Evolutionary conservation across 2,888 invertebrate species (phyloP).

Genomic region (Drosophila falleni): DNA sequence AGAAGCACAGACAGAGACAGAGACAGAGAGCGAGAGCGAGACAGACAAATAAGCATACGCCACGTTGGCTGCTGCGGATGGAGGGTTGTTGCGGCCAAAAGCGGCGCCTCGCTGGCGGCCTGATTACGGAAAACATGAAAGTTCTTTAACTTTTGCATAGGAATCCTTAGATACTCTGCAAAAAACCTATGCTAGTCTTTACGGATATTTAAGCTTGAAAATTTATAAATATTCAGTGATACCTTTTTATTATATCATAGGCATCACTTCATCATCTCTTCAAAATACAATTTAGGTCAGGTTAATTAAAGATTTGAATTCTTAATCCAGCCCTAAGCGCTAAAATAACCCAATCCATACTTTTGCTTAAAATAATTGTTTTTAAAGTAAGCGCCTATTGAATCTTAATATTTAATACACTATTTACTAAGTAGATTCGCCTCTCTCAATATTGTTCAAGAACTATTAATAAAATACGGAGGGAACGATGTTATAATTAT

Average conservation of each 20-base stretch:
- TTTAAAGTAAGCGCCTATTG: no score
- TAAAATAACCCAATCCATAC: no score
- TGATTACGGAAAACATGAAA: slow-evolving; percentile 46
- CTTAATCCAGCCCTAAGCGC: no score
- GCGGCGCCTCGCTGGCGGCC: slow-evolving; percentile 60
- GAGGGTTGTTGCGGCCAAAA: slow-evolving; percentile 40
- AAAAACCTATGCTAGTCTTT: not conserved
- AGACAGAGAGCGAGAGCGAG: not conserved
- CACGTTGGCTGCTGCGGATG: slow-evolving; percentile 42
- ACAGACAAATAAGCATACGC: slow-evolving; percentile 15
- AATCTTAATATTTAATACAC: no score
- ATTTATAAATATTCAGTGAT: not conserved
- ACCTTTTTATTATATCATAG: not conserved
- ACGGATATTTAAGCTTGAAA: not conserved
- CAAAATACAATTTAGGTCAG: not conserved
- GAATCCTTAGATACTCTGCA: slow-evolving; percentile 27
- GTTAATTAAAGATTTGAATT: no score
- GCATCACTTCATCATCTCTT: not conserved
- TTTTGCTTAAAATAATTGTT: no score
- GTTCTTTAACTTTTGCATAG: not conserved
- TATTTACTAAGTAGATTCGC: no score
- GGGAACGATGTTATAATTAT: no score
- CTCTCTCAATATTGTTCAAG: no score
- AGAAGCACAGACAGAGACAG: not conserved
- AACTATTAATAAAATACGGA: no score